Evolutionary conservation across 2,113 vertebrate species (phyloP).

Genomic region (Centropus bengalensis): DNA sequence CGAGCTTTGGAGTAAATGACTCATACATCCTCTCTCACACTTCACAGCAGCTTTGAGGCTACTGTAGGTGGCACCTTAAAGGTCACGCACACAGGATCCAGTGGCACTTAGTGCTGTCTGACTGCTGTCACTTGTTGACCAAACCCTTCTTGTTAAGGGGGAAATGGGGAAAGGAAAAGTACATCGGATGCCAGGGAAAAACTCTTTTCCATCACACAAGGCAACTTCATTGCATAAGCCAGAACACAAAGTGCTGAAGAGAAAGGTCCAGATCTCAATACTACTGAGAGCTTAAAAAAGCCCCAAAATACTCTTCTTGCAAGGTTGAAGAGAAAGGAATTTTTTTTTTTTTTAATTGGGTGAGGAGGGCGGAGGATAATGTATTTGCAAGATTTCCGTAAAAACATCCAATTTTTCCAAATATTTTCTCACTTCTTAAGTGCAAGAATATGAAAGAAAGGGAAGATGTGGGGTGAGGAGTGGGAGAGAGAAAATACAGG

Average conservation of each 20-base stretch:
- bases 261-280: not conserved
- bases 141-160: not conserved
- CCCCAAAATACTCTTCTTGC: not conserved
- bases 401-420: not conserved
- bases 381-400: not conserved
- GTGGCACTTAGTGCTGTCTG: not conserved
- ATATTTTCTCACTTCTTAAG: not conserved
- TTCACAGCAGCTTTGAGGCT: not conserved
- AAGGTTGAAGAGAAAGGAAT: not conserved
- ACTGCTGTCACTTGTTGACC: not conserved
- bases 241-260: not conserved
- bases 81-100: not conserved
- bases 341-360: not conserved
- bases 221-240: not conserved
- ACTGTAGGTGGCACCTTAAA: not conserved
- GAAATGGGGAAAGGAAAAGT: not conserved
- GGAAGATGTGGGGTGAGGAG: too few relatives aligned
- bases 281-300: not conserved
- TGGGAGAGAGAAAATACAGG: not conserved
- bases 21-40: not conserved
- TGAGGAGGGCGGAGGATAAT: not conserved
- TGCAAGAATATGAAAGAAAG: not conserved
- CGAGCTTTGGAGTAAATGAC: not conserved
- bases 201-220: not conserved
- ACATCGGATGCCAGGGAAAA: not conserved